Evolutionary conservation across 2,888 invertebrate genomes (phyloP).

Genomic region (Cordilura impudica): DNA sequence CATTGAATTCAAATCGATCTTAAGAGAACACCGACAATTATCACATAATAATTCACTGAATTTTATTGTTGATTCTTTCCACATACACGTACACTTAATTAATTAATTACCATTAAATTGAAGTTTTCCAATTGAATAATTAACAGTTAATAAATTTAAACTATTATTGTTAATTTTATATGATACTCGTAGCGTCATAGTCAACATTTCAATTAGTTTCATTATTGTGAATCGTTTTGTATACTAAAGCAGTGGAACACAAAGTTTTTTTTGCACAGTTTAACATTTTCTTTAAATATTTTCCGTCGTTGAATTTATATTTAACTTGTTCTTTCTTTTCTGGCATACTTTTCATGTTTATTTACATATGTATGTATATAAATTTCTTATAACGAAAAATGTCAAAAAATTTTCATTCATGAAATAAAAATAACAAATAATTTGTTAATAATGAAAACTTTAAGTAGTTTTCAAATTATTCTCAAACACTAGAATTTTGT

Average conservation of each 20-base stretch:
- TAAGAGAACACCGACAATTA: constrained; percentile 25
- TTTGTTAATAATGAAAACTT: background rate
- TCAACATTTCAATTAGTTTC: constrained; percentile 4
- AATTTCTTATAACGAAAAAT: background rate
- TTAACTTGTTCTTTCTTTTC: too few species aligned
- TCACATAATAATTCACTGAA: too few species aligned
- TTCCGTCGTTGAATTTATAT: too few species aligned
- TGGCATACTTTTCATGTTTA: background rate
- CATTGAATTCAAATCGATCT: too few species aligned
- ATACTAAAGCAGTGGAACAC: background rate
- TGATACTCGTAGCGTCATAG: constrained; percentile 3
- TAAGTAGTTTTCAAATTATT: background rate
- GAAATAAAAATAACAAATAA: background rate
- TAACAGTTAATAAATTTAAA: constrained; percentile 15
- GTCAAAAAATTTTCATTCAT: background rate
- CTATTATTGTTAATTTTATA: constrained; percentile 21
- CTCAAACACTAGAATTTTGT: too few species aligned
- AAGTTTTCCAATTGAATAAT: constrained; percentile 18
- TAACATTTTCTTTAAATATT: background rate
- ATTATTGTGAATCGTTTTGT: background rate
- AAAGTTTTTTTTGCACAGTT: background rate
- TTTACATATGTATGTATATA: background rate
- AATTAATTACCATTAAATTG: constrained; percentile 40
- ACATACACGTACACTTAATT: too few species aligned
- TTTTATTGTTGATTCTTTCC: too few species aligned